Evolutionary conservation across 2,113 vertebrate species (phyloP).

Genomic region (human (Homo sapiens)): GRCh38 chr1:83927001-83927500

Average conservation of each 20-base stretch:
- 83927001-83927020: neutral
- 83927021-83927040: neutral
- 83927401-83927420: neutral
- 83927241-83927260: neutral
- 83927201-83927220: neutral
- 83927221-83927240: neutral
- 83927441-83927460: neutral
- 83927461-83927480: neutral
- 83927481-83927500: neutral
- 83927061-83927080: neutral
- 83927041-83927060: neutral
- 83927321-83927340: neutral
- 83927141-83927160: neutral
- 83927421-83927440: neutral
- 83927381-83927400: neutral
- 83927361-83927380: neutral
- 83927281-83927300: neutral
- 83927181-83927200: neutral
- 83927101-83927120: neutral
- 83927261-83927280: constrained; percentile 1
- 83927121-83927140: neutral
- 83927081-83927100: neutral
- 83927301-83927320: neutral
- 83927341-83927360: neutral
- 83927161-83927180: neutral